phyloP scores from a whole-genome alignment of 2,888 invertebrate genomes.

The Dicycla oo region DNA sequence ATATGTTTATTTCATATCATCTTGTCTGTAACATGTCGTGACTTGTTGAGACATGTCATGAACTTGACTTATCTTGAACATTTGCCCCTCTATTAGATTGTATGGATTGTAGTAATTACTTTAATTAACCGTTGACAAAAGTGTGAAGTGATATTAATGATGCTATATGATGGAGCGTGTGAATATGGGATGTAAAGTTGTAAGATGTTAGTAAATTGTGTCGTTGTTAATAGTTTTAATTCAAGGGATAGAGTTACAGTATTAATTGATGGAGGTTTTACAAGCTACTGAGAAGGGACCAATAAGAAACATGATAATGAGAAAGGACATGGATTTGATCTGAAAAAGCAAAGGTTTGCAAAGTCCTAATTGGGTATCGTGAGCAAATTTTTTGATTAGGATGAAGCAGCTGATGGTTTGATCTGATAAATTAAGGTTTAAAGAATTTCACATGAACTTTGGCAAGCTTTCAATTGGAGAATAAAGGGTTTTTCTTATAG shows the following conservation, averaged over 20 bases:
- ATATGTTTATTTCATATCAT: constrained; percentile 80
- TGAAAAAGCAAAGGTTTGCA: neutral
- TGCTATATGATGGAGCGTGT: constrained; percentile 68
- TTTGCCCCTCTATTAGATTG: constrained; percentile 80
- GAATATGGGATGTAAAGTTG: constrained; percentile 60
- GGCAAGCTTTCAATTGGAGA: neutral
- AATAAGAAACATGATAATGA: neutral
- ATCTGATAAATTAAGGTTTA: neutral
- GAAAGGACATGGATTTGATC: neutral
- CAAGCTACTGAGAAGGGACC: neutral
- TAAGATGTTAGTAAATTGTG: constrained; percentile 38
- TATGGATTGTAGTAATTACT: constrained; percentile 81
- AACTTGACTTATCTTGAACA: constrained; percentile 84
- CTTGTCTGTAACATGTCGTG: constrained; percentile 83
- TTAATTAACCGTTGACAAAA: constrained; percentile 77
- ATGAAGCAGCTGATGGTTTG: neutral
- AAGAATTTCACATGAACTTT: neutral
- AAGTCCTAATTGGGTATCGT: constrained; percentile 3
- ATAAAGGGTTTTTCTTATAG: neutral
- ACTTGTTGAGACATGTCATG: constrained; percentile 84
- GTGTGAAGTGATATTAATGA: constrained; percentile 71
- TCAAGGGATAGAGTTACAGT: constrained; percentile 22
- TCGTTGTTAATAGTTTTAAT: constrained; percentile 32
- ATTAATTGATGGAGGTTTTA: constrained; percentile 17
- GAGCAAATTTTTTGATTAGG: neutral